A percentile compares a stretch with the other conserved stretches of the same genome.
phyloP scores from a whole-genome alignment of 2,888 invertebrate genomes.

The Hoplodrina blanda region DNA sequence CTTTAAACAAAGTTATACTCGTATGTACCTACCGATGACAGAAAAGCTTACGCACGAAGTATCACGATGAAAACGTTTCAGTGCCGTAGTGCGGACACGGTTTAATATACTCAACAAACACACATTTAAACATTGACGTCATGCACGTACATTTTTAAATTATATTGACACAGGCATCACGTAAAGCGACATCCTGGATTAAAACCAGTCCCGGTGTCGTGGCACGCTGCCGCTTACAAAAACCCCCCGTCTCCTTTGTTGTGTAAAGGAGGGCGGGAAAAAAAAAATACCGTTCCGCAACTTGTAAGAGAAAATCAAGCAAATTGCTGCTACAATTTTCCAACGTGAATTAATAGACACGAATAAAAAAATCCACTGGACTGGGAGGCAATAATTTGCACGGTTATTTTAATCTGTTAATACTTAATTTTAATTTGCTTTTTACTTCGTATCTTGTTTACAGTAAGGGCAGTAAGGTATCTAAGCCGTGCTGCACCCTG shows the following conservation, averaged over 20 bases:
- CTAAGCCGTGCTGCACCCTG: no score
- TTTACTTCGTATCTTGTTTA: neutral
- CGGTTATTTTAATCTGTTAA: neutral
- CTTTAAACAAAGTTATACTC: neutral
- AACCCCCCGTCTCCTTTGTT: constrained; percentile 74
- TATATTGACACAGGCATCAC: constrained; percentile 77
- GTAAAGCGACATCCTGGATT: constrained; percentile 73
- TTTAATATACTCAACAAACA: constrained; percentile 35
- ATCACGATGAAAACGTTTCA: neutral
- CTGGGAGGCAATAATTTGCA: constrained; percentile 17
- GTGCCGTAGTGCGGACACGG: neutral
- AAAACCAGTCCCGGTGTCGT: constrained; percentile 69
- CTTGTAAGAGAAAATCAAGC: constrained; percentile 77
- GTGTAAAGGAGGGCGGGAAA: constrained; percentile 73
- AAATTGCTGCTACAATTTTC: constrained; percentile 72
- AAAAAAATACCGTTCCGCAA: constrained; percentile 69
- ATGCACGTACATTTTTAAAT: constrained; percentile 64
- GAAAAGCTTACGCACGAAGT: neutral
- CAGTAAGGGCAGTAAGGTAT: neutral
- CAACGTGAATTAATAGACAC: constrained; percentile 69
- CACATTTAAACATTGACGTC: constrained; percentile 31
- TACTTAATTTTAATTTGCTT: neutral
- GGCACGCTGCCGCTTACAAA: constrained; percentile 69
- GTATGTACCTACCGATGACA: neutral
- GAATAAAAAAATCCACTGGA: constrained; percentile 51